A percentile compares a stretch with the other conserved stretches of the same genome.
These are phyloP conservation scores for Steinernema hermaphroditum DNA, from an alignment of 2,888 invertebrate genomes.

Conservation along the genomic window DNA sequence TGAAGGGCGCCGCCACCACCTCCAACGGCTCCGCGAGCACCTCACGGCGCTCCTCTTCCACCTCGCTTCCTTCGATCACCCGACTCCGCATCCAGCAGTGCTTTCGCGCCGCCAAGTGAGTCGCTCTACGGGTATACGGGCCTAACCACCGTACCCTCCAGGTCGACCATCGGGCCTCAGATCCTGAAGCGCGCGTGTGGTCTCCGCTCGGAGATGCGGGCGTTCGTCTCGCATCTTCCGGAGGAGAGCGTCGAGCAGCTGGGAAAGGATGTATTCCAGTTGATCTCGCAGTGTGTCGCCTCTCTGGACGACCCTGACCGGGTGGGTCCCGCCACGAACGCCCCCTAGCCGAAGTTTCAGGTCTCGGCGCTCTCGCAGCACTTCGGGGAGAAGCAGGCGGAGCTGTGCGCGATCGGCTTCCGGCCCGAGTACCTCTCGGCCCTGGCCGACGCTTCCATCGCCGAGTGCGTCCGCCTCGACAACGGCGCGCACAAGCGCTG, in stretches of 20 bases:
- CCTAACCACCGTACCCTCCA: constrained; percentile 59
- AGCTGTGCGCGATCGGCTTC: constrained; percentile 59
- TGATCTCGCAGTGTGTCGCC: constrained; percentile 58
- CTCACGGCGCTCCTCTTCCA: constrained; percentile 46
- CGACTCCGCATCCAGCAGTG: constrained; percentile 62
- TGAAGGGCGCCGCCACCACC: constrained; percentile 8
- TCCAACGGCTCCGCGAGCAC: constrained; percentile 29
- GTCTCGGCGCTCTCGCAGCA: constrained; percentile 45
- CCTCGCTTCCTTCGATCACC: constrained; percentile 59
- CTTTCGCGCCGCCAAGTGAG: constrained; percentile 61
- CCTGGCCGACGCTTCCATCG: constrained; percentile 63
- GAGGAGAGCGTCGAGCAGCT: constrained; percentile 55
- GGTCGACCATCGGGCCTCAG: constrained; percentile 58
- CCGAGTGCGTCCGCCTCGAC: constrained; percentile 63
- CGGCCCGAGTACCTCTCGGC: constrained; percentile 64
- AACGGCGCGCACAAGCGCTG: constrained; percentile 62
- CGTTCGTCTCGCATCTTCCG: constrained; percentile 52
- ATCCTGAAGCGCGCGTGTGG: constrained; percentile 61
- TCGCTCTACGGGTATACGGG: constrained; percentile 41
- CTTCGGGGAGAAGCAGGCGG: constrained; percentile 57
- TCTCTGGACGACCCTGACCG: constrained; percentile 58
- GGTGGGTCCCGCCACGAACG: no score
- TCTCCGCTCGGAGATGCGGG: constrained; percentile 57
- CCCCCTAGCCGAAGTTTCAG: no score
- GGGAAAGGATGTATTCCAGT: constrained; percentile 48